Conservation (phyloP, 2,888 invertebrate genomes). For the Clunio marinus region DNA sequence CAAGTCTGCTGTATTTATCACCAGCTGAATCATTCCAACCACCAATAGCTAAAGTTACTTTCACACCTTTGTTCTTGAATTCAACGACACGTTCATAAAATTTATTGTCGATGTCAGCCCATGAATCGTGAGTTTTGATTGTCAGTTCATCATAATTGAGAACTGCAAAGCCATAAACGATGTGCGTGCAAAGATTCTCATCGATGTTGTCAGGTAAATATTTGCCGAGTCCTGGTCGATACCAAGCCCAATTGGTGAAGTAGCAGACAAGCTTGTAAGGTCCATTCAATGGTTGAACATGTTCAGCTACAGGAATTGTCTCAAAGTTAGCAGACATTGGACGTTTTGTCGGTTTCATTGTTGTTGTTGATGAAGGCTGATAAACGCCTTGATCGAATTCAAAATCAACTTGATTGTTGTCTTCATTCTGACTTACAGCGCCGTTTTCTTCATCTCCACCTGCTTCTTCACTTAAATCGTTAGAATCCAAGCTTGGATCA, state of each 20-base stretch:
- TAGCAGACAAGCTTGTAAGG: constrained; percentile 82
- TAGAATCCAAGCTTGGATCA: constrained; percentile 55
- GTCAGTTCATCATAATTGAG: constrained; percentile 74
- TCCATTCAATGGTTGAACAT: constrained; percentile 57
- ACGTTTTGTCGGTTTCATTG: constrained; percentile 45
- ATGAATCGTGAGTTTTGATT: constrained; percentile 79
- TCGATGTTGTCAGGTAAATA: constrained; percentile 83
- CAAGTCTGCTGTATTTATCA: constrained; percentile 82
- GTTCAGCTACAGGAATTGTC: constrained; percentile 45
- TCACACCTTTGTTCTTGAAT: constrained; percentile 72
- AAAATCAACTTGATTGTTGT: constrained; percentile 21
- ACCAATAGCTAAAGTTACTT: constrained; percentile 84
- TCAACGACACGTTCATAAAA: constrained; percentile 81
- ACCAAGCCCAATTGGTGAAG: constrained; percentile 94
- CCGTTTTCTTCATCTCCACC: constrained; percentile 38
- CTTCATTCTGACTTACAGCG: constrained; percentile 34
- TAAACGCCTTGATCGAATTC: constrained; percentile 40
- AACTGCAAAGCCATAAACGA: constrained; percentile 92
- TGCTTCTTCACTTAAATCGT: constrained; percentile 39
- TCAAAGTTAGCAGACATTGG: constrained; percentile 41
- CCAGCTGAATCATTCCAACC: constrained; percentile 94
- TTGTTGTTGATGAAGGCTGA: constrained; percentile 44
- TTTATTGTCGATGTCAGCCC: constrained; percentile 84
- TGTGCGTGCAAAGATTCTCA: constrained; percentile 82
- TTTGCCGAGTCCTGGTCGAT: constrained; percentile 73